Conservation (phyloP, 2,888 invertebrate genomes). For the Geotrupes spiniger region DNA sequence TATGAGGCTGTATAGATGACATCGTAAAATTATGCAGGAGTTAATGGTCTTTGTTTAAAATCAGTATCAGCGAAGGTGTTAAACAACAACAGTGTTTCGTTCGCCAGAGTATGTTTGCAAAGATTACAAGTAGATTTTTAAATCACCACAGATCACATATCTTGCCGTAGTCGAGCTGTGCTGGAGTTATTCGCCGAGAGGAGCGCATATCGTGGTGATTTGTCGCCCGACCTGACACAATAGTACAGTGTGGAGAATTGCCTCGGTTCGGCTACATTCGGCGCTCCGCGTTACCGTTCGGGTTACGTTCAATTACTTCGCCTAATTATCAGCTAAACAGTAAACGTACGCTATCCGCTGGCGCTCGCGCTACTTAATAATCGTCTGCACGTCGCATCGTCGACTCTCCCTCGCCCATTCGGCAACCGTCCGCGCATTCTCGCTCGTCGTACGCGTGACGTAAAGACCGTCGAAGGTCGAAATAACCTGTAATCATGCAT, state of each 20-base stretch:
- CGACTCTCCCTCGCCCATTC: conserved; percentile 23
- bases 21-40: no score
- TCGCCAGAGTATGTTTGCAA: no score
- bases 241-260: conserved; percentile 38
- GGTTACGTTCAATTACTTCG: conserved; percentile 44
- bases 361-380: conserved; percentile 30
- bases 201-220: conserved; percentile 32
- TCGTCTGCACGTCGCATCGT: conserved; percentile 27
- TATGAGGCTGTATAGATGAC: no score
- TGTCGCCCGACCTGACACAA: conserved; percentile 42
- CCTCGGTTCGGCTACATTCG: conserved; percentile 32
- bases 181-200: conserved; percentile 46
- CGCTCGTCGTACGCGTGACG: neutral
- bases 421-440: conserved; percentile 7
- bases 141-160: no score
- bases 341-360: conserved; percentile 34
- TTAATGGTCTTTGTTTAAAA: no score
- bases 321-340: conserved; percentile 46
- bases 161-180: conserved; percentile 6
- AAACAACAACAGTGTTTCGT: no score
- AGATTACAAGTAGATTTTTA: no score
- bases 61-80: no score
- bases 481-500: conserved; percentile 39
- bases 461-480: conserved; percentile 17
- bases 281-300: conserved; percentile 31